Evolutionary conservation across 2,113 vertebrate genomes (phyloP).

Genomic region (Cyanocitta stelleri): DNA sequence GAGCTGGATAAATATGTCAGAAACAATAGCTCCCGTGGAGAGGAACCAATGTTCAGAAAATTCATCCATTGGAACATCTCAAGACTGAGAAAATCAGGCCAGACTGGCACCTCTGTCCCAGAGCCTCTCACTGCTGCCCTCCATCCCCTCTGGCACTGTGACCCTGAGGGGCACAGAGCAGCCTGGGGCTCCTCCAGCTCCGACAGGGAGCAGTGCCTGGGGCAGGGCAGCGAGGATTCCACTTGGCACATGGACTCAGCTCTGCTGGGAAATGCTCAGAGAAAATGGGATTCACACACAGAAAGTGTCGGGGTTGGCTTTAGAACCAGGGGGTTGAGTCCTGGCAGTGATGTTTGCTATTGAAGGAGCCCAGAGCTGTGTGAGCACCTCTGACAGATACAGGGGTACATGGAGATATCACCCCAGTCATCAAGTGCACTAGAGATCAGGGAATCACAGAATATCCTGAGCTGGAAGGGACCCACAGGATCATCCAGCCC

Average conservation of each 20-base stretch:
- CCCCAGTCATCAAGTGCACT: neutral
- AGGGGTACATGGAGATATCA: neutral
- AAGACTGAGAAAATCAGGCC: neutral
- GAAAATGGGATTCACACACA: neutral
- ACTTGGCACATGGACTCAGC: neutral
- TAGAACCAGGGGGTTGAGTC: rapidly evolving
- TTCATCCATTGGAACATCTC: neutral
- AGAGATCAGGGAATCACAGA: neutral
- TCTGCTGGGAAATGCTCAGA: neutral
- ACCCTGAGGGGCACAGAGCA: neutral
- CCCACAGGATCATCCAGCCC: rapidly evolving
- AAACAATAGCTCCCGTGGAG: constrained; percentile 43
- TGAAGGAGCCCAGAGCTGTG: neutral
- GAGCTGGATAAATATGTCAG: constrained; percentile 52
- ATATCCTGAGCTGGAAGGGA: neutral
- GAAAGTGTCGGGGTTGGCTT: rapidly evolving
- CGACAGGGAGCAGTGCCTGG: neutral
- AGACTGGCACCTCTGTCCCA: neutral
- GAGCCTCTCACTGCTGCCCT: neutral
- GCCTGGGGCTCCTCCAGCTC: neutral
- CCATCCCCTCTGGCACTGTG: neutral
- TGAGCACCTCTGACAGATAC: neutral
- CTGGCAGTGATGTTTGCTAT: neutral
- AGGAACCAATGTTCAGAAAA: constrained; percentile 38
- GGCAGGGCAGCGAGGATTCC: neutral